These are phyloP conservation scores for Hippocampus guttulatus DNA, from an alignment of 2,113 vertebrate species.

Conservation along the genomic window DNA sequence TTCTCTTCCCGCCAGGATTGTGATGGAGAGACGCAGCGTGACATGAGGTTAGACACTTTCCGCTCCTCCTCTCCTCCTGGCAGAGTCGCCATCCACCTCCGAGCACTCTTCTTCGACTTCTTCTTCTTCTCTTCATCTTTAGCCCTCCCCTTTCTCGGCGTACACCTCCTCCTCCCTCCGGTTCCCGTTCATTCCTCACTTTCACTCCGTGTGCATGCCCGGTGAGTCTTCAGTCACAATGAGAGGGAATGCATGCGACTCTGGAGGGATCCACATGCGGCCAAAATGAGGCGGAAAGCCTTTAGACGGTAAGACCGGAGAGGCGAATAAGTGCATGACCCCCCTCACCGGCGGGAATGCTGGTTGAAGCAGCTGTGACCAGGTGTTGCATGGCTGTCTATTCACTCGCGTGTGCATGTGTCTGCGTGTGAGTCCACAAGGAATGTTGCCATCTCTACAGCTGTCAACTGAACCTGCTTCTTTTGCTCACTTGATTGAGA, in stretches of 20 bases:
- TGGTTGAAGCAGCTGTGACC: conserved; percentile 33
- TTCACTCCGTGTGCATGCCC: conserved; percentile 35
- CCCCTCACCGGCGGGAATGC: conserved; percentile 2
- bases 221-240: conserved; percentile 63
- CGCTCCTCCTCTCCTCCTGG: conserved; percentile 26
- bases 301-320: conserved; percentile 66
- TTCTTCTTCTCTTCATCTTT: conserved; percentile 34
- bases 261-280: conserved; percentile 57
- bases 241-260: conserved; percentile 57
- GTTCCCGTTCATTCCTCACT: conserved; percentile 52
- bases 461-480: conserved; percentile 1
- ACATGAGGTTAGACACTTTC: conserved; percentile 59
- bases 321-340: conserved; percentile 33
- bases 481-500: conserved; percentile 18
- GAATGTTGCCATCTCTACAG: conserved; percentile 25
- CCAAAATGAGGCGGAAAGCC: conserved; percentile 70
- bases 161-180: conserved; percentile 50
- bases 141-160: conserved; percentile 44
- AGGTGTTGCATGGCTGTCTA: conserved; percentile 49
- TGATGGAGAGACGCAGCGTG: conserved; percentile 55
- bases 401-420: conserved; percentile 24
- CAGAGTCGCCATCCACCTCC: conserved; percentile 29
- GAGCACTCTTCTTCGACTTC: conserved; percentile 18
- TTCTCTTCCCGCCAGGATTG: conserved; percentile 52
- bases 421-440: too few species aligned